Conservation (phyloP, 2,113 vertebrate species). For the Psettodes erumei region DNA sequence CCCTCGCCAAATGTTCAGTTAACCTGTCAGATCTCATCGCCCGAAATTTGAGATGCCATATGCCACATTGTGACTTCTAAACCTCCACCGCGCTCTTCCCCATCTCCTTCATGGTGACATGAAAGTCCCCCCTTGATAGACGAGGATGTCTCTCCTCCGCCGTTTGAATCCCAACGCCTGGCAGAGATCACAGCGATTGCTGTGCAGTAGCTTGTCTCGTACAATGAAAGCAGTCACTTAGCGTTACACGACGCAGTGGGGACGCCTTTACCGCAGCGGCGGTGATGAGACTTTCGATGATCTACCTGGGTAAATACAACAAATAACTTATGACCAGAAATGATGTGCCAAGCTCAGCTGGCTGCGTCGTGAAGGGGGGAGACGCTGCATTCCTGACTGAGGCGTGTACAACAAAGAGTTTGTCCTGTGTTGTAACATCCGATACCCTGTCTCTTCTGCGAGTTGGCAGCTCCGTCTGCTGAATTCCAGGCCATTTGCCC, state of each 20-base stretch:
- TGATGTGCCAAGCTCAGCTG: background rate
- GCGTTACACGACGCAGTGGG: conserved; percentile 30
- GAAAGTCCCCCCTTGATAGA: conserved; percentile 75
- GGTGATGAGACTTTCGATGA: conserved; percentile 48
- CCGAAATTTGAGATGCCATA: conserved; percentile 86
- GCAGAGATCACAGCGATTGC: conserved; percentile 73
- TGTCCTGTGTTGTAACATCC: conserved; percentile 19
- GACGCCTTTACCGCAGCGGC: conserved; percentile 9
- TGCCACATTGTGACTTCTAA: conserved; percentile 84
- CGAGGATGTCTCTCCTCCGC: conserved; percentile 53
- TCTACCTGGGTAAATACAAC: conserved; percentile 32
- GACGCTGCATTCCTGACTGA: background rate
- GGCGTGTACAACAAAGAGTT: background rate
- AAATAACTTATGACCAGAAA: conserved; percentile 17
- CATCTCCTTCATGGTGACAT: conserved; percentile 76
- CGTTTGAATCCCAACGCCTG: conserved; percentile 69
- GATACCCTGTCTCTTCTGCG: conserved; percentile 29
- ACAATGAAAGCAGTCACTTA: conserved; percentile 70
- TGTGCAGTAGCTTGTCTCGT: conserved; percentile 60
- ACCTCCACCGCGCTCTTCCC: conserved; percentile 41
- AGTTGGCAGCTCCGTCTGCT: conserved; percentile 45
- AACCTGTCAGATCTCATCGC: conserved; percentile 89
- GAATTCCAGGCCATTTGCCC: conserved; percentile 71
- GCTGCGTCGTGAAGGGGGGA: background rate
- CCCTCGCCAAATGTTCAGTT: conserved; percentile 82